Base-by-base conservation (phyloP, 1,140 invertebrate species). In the Drosophila elegans region DNA sequence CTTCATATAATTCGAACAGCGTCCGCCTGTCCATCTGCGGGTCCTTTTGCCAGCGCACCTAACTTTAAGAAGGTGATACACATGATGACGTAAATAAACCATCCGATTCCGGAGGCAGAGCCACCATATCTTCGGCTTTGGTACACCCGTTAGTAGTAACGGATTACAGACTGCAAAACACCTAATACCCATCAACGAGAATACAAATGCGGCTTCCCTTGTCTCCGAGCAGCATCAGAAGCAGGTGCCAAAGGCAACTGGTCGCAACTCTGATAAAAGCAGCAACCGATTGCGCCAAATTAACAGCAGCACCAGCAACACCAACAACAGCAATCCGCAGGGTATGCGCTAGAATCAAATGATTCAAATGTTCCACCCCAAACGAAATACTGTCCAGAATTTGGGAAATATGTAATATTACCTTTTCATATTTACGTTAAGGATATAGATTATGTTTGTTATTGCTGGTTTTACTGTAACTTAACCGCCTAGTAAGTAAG, bases 191-290 rank as follows among this genome's bases (percentile, higher is more conserved):
- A 89, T 89, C 46, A 74, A 73, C 1, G 64, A 84, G 11, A 74
- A 27, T 51, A 52, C 25, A 4, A 78, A 73, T 32, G 16, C 59
- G 0, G 39, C 55, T 4, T 89, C 60, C 6, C 62, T 76, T 5
- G 66, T 84, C 10, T 13, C 68, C 12, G 80, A 88, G 48, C 84
- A 80, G 48, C 69, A 74, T 36, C 84, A 80, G 10, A 74, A 80
- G 61, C 64, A 55, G 39, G 46, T 48, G 6, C 34, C 84, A n/a
- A 83, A 80, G 32, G 38, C 72, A 13, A 53, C 68, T 25, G 76
- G 67, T 4, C 84, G 83, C 21, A 66, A 52, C 39, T 48, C 68
- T 1, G 16, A n/a, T 1, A 78, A 76, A 34, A 68, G 52, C 49
- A 76, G 51, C 34, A 78, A 34, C 52, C 73, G 51, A 4, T 46